Evolutionary conservation across 1,140 invertebrate genomes (phyloP).

Genomic region (Pseudomyrmex sp.): DNA sequence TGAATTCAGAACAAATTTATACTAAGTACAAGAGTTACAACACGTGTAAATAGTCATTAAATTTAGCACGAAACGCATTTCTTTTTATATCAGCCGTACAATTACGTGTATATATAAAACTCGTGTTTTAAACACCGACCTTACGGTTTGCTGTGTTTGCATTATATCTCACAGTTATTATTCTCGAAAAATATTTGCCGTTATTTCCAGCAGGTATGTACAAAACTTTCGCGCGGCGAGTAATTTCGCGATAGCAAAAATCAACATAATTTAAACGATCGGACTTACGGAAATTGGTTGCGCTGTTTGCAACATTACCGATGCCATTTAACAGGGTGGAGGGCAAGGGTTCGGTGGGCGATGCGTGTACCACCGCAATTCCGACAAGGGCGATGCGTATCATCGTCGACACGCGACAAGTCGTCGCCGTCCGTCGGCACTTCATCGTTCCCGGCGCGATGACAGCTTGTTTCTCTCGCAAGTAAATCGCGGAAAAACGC

Average conservation of each 20-base stretch:
- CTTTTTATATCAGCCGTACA: too few relatives aligned
- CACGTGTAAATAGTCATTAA: too few relatives aligned
- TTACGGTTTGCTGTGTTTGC: too few relatives aligned
- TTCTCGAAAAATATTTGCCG: neutral
- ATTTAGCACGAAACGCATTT: too few relatives aligned
- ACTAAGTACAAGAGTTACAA: too few relatives aligned
- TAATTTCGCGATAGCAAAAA: neutral
- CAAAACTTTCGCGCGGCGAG: neutral
- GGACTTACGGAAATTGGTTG: slow-evolving; percentile 79
- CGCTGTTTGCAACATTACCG: slow-evolving; percentile 78
- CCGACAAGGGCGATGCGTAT: slow-evolving; percentile 63
- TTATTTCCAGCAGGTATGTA: neutral
- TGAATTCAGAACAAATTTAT: too few relatives aligned
- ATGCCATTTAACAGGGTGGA: slow-evolving; percentile 75
- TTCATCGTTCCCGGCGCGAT: slow-evolving; percentile 18
- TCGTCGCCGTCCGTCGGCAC: slow-evolving; percentile 36
- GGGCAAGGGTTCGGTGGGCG: slow-evolving; percentile 65
- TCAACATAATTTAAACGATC: neutral
- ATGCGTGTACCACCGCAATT: slow-evolving; percentile 55
- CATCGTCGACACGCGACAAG: slow-evolving; percentile 51
- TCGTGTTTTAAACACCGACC: too few relatives aligned
- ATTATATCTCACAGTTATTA: too few relatives aligned
- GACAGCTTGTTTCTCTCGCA: neutral
- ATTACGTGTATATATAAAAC: too few relatives aligned
- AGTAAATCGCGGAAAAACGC: slow-evolving; percentile 18